Percentiles rank a stretch among this genome's conserved stretches.
Evolutionary conservation across 1,140 invertebrate genomes (phyloP).

Genomic region (Calliphora vicina): DNA sequence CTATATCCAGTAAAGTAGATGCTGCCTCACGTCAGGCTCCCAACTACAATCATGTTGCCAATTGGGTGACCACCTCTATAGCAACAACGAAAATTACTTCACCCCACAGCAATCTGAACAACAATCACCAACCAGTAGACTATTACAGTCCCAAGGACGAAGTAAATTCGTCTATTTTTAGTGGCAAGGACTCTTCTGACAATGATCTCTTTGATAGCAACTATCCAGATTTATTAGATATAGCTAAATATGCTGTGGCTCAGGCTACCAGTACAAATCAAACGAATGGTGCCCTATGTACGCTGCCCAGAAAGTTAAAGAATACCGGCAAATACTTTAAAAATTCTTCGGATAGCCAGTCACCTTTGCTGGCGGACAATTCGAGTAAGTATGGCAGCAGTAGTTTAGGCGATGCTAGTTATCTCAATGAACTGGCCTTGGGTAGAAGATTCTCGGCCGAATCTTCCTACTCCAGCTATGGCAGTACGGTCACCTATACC

Average conservation of each 20-base stretch:
- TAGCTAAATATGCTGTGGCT: slow-evolving; percentile 67
- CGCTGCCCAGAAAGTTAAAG: slow-evolving; percentile 67
- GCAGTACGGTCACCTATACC: slow-evolving; percentile 54
- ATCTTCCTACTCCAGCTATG: slow-evolving; percentile 58
- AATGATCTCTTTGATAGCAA: slow-evolving; percentile 70
- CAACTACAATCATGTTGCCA: slow-evolving; percentile 56
- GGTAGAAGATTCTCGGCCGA: slow-evolving; percentile 57
- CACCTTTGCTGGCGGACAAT: slow-evolving; percentile 68
- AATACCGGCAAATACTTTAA: slow-evolving; percentile 63
- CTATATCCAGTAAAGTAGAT: slow-evolving; percentile 59
- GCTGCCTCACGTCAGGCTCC: slow-evolving; percentile 50
- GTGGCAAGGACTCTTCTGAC: slow-evolving; percentile 64
- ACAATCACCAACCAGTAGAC: slow-evolving; percentile 44
- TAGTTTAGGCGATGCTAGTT: slow-evolving; percentile 56
- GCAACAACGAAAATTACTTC: slow-evolving; percentile 65
- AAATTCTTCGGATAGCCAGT: slow-evolving; percentile 73
- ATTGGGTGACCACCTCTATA: slow-evolving; percentile 62
- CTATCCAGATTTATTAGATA: slow-evolving; percentile 74
- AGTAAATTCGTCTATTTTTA: slow-evolving; percentile 58
- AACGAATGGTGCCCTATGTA: slow-evolving; percentile 64
- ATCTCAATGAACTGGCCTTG: slow-evolving; percentile 58
- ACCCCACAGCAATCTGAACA: slow-evolving; percentile 63
- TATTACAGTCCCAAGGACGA: slow-evolving; percentile 48
- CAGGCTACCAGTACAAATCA: slow-evolving; percentile 59
- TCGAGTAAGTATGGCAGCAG: slow-evolving; percentile 62